Conservation (phyloP, 2,113 vertebrate species). For the Anser cygnoides region DNA sequence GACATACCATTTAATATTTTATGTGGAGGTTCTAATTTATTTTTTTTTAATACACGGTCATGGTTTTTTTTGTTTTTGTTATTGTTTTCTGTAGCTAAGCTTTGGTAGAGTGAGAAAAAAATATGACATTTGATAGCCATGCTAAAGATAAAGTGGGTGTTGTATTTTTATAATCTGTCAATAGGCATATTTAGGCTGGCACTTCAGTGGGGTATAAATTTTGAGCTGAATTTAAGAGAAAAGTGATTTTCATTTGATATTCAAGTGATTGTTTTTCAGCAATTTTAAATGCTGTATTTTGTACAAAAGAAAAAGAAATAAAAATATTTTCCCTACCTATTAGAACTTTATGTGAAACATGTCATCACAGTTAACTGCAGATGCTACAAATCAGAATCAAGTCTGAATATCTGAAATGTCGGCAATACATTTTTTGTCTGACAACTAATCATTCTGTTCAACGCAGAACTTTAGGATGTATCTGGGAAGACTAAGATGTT, state of each 20-base stretch:
- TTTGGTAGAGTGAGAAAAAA: background rate
- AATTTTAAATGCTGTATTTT: background rate
- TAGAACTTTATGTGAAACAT: background rate
- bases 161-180: no score
- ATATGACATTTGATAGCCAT: background rate
- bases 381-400: background rate
- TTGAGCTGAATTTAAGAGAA: background rate
- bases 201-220: background rate
- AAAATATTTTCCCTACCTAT: background rate
- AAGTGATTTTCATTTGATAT: background rate
- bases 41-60: background rate
- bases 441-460: no score
- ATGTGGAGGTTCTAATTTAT: no score
- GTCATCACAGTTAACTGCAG: background rate
- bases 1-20: no score
- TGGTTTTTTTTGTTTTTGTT: background rate
- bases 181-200: no score
- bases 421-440: no score
- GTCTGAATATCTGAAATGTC: no score
- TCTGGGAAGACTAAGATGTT: no score
- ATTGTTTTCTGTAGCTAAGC: background rate
- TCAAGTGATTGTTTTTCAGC: background rate
- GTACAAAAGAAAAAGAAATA: no score
- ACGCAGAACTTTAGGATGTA: no score
- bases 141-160: background rate